phyloP scores from a whole-genome alignment of 2,113 vertebrate genomes.

The Pterocles gutturalis region DNA sequence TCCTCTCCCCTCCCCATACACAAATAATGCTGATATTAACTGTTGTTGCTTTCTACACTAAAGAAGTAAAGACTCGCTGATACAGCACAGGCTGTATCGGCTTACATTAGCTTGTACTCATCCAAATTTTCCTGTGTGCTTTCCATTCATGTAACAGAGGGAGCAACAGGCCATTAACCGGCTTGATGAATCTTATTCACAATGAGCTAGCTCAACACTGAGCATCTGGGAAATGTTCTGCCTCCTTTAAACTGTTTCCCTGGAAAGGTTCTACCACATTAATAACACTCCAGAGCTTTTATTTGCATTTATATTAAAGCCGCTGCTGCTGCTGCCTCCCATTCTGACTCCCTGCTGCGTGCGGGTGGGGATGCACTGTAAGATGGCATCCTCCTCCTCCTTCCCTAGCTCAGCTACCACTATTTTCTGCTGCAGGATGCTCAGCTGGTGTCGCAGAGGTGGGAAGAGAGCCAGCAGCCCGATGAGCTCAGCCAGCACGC shows the following conservation, averaged over 20 bases:
- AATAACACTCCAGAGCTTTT: background rate
- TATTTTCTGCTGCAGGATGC: slow-evolving; percentile 26
- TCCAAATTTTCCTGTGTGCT: background rate
- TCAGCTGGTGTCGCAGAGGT: slow-evolving; percentile 48
- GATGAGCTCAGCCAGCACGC: background rate
- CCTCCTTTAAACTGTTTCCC: background rate
- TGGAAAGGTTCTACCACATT: background rate
- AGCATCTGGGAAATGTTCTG: background rate
- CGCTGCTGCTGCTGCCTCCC: background rate
- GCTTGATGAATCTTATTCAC: slow-evolving; percentile 21
- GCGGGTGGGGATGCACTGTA: background rate
- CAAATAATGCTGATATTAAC: background rate
- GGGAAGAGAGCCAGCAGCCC: slow-evolving; percentile 45
- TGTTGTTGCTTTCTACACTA: background rate
- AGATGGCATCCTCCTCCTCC: slow-evolving; percentile 7
- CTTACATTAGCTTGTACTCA: background rate
- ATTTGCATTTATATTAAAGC: slow-evolving; percentile 25
- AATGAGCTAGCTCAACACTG: background rate
- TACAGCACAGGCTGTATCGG: background rate
- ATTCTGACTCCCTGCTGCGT: background rate
- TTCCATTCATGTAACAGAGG: background rate
- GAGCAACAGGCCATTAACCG: background rate
- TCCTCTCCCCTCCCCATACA: background rate
- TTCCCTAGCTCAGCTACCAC: background rate
- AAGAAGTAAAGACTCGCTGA: background rate